A percentile compares a stretch with the other conserved stretches of the same genome.
phyloP scores from a whole-genome alignment of 2,888 invertebrate species.

The Cantharis lateralis region DNA sequence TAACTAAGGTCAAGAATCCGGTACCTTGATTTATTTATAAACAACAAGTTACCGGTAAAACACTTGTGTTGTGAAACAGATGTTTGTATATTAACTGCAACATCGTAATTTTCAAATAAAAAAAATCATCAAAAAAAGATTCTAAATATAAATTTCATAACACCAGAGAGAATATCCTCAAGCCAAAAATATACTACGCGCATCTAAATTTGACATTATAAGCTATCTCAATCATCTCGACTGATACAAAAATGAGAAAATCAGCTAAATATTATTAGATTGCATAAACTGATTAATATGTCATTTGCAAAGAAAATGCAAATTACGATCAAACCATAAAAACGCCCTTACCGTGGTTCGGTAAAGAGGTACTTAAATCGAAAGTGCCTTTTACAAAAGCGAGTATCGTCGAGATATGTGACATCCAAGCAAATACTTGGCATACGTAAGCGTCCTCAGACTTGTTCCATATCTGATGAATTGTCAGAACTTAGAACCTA shows the following conservation, averaged over 20 bases:
- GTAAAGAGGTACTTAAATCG: background rate
- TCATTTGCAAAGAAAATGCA: background rate
- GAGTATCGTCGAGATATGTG: conserved; percentile 2
- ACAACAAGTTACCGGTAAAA: background rate
- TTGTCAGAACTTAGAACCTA: conserved; percentile 9
- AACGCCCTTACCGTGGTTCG: background rate
- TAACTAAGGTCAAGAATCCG: background rate
- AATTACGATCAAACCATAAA: background rate
- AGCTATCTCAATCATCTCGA: background rate
- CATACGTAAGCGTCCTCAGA: conserved; percentile 8
- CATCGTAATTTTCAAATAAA: background rate
- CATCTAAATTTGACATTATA: background rate
- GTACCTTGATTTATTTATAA: background rate
- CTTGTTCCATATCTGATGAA: conserved; percentile 11
- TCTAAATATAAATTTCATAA: background rate
- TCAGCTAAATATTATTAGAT: background rate
- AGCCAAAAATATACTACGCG: background rate
- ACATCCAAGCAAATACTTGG: conserved; percentile 14
- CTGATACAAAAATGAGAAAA: background rate
- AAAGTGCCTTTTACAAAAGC: background rate
- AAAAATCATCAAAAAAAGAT: background rate
- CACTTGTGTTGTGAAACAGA: background rate
- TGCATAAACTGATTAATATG: background rate
- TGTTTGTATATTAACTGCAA: background rate
- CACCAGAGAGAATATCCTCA: background rate